These are phyloP conservation scores for Xylophagus ater DNA, from an alignment of 2,888 invertebrate species.

Conservation along the genomic window DNA sequence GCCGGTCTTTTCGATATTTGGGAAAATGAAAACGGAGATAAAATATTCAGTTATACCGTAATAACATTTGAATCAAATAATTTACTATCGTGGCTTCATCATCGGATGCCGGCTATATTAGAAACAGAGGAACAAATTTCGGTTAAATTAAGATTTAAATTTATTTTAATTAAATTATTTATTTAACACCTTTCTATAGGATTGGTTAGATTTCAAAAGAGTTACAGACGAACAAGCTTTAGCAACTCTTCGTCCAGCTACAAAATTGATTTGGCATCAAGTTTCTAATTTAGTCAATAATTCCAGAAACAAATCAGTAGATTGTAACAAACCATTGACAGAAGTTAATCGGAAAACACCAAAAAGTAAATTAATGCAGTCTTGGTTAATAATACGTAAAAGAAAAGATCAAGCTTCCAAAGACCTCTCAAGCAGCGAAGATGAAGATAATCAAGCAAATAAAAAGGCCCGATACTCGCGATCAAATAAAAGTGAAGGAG, in stretches of 20 bases:
- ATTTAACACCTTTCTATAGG: constrained; percentile 35
- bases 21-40: constrained; percentile 46
- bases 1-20: constrained; percentile 67
- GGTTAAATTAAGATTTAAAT: constrained; percentile 34
- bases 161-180: constrained; percentile 5
- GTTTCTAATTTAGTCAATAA: constrained; percentile 63
- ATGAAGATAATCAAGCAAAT: too few relatives aligned
- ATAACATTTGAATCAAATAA: constrained; percentile 65
- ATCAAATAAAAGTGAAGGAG: background rate
- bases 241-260: constrained; percentile 40
- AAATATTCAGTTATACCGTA: constrained; percentile 61
- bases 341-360: constrained; percentile 1
- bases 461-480: background rate
- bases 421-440: too few relatives aligned
- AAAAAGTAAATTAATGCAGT: constrained; percentile 26
- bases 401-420: too few relatives aligned
- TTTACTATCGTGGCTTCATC: constrained; percentile 60
- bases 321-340: constrained; percentile 45
- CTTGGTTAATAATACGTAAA: constrained; percentile 28
- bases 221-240: constrained; percentile 44
- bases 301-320: constrained; percentile 51
- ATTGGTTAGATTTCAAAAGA: constrained; percentile 53
- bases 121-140: constrained; percentile 52
- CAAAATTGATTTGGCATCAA: constrained; percentile 51
- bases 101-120: constrained; percentile 71